Evolutionary conservation across 2,888 invertebrate genomes (phyloP), one percentile per base, ranked within the genome.

Genomic region (Caenorhabditis macrosperma): DNA sequence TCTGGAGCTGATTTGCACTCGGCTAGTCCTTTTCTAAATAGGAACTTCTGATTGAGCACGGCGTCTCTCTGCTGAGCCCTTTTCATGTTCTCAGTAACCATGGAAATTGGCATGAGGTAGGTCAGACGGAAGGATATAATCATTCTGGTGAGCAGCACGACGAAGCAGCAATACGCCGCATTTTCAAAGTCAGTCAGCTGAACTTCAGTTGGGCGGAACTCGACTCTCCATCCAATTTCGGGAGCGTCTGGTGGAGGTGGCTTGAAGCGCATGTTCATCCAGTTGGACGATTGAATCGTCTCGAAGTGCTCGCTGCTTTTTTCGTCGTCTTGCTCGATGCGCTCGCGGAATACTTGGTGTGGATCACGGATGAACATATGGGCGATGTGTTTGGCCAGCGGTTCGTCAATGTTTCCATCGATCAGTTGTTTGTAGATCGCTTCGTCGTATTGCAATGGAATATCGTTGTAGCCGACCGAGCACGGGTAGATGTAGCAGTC

Each of bases 171-270:
- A 89, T 96, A 95, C 3, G 99, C 99, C 0, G 99, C 98, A 92
- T 99, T 99, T 92, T 99, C 99, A 92, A 99, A 99, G 92, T 99
- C 98, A 0, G 99, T 98, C 86, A 99, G 93, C 92, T 99, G 99
- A 22, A 96, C 95, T 67, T 85, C 97, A 91, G 98, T 98, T 48
- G 99, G 98, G 30, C 99, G 94, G 93, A 99, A 99, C 93, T 99
- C 99, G 0, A 99, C 99, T 85, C 99, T 93, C 99, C 99, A 99
- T 41, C 99, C 99, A 89, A 99, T 99, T 60, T 95, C 93, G 9
- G 96, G 95, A 91, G 96, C 94, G 17, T 92, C 92, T 0, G 96
- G 95, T 26, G 97, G 96, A 50, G 98, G 98, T 33, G 97, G 97
- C 63, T 85, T 84, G 82, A 84, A 86, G 12, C 91, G 83, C 90